phyloP scores from a whole-genome alignment of 2,797 vertebrate genomes.

The Peromyscus aztecus region DNA sequence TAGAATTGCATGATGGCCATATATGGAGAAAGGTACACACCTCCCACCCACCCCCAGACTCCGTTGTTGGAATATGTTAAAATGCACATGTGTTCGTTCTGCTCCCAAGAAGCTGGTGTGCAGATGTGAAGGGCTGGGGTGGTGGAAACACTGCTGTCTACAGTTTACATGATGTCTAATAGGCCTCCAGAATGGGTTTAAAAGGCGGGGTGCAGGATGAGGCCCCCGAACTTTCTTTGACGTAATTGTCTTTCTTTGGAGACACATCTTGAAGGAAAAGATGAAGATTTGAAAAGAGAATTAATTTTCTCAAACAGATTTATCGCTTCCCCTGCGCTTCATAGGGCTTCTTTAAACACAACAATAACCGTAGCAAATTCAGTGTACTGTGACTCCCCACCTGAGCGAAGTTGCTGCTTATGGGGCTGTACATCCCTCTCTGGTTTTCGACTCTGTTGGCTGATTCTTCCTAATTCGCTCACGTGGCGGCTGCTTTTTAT shows the following conservation, averaged over 20 bases:
- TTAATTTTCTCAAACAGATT: slow-evolving; percentile 59
- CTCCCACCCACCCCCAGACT: slow-evolving; percentile 15
- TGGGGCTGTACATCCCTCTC: neutral
- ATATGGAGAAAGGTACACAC: slow-evolving; percentile 80
- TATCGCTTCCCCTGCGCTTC: slow-evolving; percentile 1
- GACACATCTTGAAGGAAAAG: slow-evolving; percentile 73
- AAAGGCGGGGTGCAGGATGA: slow-evolving; percentile 54
- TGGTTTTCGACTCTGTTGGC: slow-evolving; percentile 68
- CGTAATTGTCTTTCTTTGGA: slow-evolving; percentile 78
- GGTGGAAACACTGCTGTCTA: slow-evolving; percentile 69
- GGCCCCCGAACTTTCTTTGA: slow-evolving; percentile 74
- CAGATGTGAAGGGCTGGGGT: slow-evolving; percentile 77
- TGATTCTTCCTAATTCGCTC: slow-evolving; percentile 53
- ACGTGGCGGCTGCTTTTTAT: slow-evolving; percentile 52
- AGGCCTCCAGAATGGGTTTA: slow-evolving; percentile 73
- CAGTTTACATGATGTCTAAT: slow-evolving; percentile 73
- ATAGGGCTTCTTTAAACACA: slow-evolving; percentile 50
- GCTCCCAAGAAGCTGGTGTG: slow-evolving; percentile 78
- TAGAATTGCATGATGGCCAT: slow-evolving; percentile 65
- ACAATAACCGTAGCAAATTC: neutral
- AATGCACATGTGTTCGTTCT: slow-evolving; percentile 76
- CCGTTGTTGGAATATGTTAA: slow-evolving; percentile 76
- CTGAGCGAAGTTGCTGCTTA: neutral
- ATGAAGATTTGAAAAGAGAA: slow-evolving; percentile 68
- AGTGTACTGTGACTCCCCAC: neutral